Evolutionary conservation across 2,888 invertebrate genomes (phyloP), one percentile per base, ranked within the genome.

Genomic region (Cantharis nigra): DNA sequence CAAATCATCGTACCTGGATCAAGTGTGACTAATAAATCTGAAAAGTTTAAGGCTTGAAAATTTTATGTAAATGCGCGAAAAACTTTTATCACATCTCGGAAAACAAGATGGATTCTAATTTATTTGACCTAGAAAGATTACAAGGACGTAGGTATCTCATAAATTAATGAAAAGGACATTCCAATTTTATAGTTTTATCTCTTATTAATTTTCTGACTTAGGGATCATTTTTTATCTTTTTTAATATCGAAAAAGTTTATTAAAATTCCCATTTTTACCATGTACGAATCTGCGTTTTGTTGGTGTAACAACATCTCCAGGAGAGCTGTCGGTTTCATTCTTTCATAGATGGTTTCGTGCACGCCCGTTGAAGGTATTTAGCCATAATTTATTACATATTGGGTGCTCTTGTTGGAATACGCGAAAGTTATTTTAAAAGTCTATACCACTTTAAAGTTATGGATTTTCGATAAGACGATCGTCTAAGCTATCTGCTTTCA

Each of bases 1-100:
- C 65, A 67, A 67, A 67, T 67, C 65, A 67, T 67, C 18, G n/a
- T 26, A 67, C 65, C 65, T 67, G 65, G 65, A 67, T 67, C 65
- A 26, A 67, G 26, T 67, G 65, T 67, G 65, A 18, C 65, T 67
- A 67, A 67, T 67, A 67, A 67, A 67, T 67, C 26, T 23, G 20
- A 20, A 67, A 67, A 49, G 49, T 49, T 49, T 49, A 49, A 49
- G 49, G 49, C 49, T 49, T 49, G 49, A 49, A 49, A 49, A 49
- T 49, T 49, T 49, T 49, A 49, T 49, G 49, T 49, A 49, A 49
- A 49, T 49, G n/a, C 49, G 49, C n/a, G 49, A 49, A 49, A 49
- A 49, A 49, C 49, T 49, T 49, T 49, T 49, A 49, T 49, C 49
- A 49, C 49, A n/a, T n/a, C 49, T 49, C 49, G 49, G 49, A 49